Percentiles rank a stretch among this genome's conserved stretches.
Evolutionary conservation across 2,888 invertebrate species (phyloP).

Genomic region (Trichopria drosophilae): DNA sequence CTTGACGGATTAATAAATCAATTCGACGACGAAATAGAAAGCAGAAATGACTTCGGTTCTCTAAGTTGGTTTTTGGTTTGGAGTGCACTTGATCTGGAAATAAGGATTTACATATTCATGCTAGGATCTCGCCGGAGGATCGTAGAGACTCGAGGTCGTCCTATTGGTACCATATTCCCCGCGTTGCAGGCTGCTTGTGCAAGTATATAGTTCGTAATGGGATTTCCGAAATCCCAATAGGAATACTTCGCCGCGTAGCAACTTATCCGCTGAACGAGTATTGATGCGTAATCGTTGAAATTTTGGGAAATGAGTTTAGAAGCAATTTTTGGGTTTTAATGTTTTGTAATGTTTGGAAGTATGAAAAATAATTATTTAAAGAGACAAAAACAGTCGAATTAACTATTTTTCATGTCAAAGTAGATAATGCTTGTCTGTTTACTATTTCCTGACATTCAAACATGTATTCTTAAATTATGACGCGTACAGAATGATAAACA

Average conservation of each 20-base stretch:
- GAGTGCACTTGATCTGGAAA: constrained; percentile 57
- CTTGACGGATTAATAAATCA: constrained; percentile 53
- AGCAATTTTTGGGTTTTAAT: too few relatives aligned
- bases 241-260: constrained; percentile 14
- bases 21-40: constrained; percentile 47
- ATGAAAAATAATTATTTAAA: too few relatives aligned
- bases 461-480: too few relatives aligned
- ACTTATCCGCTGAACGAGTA: too few relatives aligned
- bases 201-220: constrained; percentile 54
- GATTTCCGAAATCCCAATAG: constrained; percentile 47
- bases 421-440: too few relatives aligned
- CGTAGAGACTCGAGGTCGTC: constrained; percentile 44
- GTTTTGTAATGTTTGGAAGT: too few relatives aligned
- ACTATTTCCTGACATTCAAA: too few relatives aligned
- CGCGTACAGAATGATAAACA: too few relatives aligned
- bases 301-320: too few relatives aligned
- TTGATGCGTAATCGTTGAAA: too few relatives aligned
- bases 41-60: constrained; percentile 35
- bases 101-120: constrained; percentile 60
- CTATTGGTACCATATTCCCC: constrained; percentile 38
- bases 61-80: constrained; percentile 55
- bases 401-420: too few relatives aligned
- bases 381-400: too few relatives aligned
- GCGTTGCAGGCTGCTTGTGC: constrained; percentile 35
- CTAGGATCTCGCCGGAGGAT: constrained; percentile 49